Base-by-base conservation (phyloP, 64 coral and sea anemone genomes). In the Montipora cactus region DNA sequence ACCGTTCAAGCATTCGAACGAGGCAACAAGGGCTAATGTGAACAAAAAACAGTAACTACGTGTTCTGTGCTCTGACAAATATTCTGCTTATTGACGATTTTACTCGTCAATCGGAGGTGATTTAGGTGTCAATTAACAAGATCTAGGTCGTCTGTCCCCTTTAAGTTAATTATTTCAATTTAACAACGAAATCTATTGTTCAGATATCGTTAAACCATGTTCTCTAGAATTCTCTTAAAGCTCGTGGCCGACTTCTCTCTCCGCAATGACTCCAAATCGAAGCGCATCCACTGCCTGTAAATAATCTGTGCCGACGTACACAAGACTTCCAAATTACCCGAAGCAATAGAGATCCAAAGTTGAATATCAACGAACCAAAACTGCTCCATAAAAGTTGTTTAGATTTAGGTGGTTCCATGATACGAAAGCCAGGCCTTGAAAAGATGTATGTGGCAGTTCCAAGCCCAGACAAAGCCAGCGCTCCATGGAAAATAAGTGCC, bases 321-420 rank as follows among this genome's bases (percentile, higher is more conserved):
- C 79, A 8, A 90, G 21, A 6, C 79, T 95, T 95, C 48, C 79
- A 95, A 68, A 95, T 95, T 15, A 88, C 93, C 93, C 93, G 86
- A 15, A 95, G 83, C 47, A 95, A 66, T 21, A 95, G 76, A 5
- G 93, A 95, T 58, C 93, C 93, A 85, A 95, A 89, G 83, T 95
- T 95, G 79, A 95, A 90, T 55, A 90, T 49, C 57, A 58, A 58
- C 7, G 87, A 90, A 10, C 93, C 93, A 77, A 90, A 95, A 13
- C 85, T 16, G 25, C 93, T 95, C 93, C 93, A 95, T 23, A 95
- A 90, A 78, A 95, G 55, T 44, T 87, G 93, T 83, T 90, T 95
- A 9, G 79, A 72, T 8, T 18, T 61, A 51, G 89, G 89, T 13
- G 93, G 88, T 23, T 71, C 57, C 45, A 95, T 95, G 7, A 95